A percentile compares a stretch with the other conserved stretches of the same genome.
Conservation (phyloP, 2,888 invertebrate genomes). For the Allacma fusca region DNA sequence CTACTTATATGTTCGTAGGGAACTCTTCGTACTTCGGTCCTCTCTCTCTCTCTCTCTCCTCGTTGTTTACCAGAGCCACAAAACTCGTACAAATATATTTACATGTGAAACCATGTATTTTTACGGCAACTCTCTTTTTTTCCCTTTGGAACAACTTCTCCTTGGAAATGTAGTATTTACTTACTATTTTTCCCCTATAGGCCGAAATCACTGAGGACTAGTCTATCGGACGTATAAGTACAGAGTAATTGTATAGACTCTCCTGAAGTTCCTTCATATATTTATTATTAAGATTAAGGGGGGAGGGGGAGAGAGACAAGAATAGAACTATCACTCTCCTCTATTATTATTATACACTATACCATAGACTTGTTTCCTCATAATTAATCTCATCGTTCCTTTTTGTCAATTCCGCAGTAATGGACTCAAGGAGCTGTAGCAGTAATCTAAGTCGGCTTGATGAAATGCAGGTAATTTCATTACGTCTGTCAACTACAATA, state of each 20-base stretch:
- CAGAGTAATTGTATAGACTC: too few relatives aligned
- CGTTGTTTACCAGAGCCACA: background rate
- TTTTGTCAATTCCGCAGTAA: background rate
- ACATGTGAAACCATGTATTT: too few relatives aligned
- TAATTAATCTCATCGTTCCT: background rate
- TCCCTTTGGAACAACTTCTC: background rate
- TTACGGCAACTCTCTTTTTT: background rate
- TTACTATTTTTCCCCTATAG: too few relatives aligned
- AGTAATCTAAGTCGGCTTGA: conserved; percentile 16
- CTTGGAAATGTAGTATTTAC: background rate
- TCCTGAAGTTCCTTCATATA: too few relatives aligned
- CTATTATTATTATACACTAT: too few relatives aligned
- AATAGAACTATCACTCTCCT: too few relatives aligned
- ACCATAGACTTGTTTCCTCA: too few relatives aligned
- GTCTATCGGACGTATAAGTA: too few relatives aligned
- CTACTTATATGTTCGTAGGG: background rate
- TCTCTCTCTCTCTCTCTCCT: conserved; percentile 7
- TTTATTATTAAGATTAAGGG: too few relatives aligned
- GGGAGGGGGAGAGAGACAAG: too few relatives aligned
- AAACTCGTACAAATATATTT: background rate
- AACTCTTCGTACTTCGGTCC: background rate
- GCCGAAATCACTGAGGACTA: too few relatives aligned
- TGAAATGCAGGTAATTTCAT: conserved; percentile 18
- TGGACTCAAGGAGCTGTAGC: conserved; percentile 16
- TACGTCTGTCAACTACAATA: too few relatives aligned